Base-by-base conservation (phyloP, 2,888 invertebrate genomes). In the Galeopsomyia nigrocyanea region DNA sequence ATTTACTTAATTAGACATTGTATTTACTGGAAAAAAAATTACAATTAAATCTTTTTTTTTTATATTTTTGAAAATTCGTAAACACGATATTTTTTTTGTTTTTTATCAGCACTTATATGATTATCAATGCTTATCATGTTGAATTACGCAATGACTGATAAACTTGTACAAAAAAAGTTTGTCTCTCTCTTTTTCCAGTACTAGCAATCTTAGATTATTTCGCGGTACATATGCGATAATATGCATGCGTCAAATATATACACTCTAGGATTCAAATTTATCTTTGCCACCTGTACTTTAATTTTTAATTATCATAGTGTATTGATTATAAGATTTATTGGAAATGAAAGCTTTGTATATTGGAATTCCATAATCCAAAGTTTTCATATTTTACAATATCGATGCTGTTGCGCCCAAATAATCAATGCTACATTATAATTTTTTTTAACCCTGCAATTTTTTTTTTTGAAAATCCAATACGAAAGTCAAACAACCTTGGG, bases 181-280 rank as follows among this genome's bases (percentile, higher is more conserved):
- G 67, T 70, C 65, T 73, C 50, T 69, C 73, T 71, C 65, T 75
- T 68, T 71, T 68, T 70, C 74, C 73, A 74, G 75, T 76, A 77
- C 77, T 67, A 72, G 58, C 73, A 68, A 78, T 76, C 61, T 73
- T 77, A 73, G 73, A 70, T 68, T 69, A 64, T 75, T 75, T 56
- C 60, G 66, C 76, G 74, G 71, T 76, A 72, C 56, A 62, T 56
- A 67, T 68, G 46, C 79, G 79, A 79, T 26, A 26, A 26, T 26
- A 26, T 80, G 80, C 79, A 79, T 84, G 85, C 83, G 82, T 84
- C 84, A 78, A 78, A 82, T 78, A 78, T 79, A 82, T 80, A 84
- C 84, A 84, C 84, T 84, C 84, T 85, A 84, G 84, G 82, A 85
- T 84, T 84, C 82, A 82, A 80, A 81, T 70, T 72, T 73, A 58